Percentiles rank a stretch among this genome's conserved stretches.
Conservation (phyloP, 1,140 invertebrate species). For the Drosophila virilis region DNA sequence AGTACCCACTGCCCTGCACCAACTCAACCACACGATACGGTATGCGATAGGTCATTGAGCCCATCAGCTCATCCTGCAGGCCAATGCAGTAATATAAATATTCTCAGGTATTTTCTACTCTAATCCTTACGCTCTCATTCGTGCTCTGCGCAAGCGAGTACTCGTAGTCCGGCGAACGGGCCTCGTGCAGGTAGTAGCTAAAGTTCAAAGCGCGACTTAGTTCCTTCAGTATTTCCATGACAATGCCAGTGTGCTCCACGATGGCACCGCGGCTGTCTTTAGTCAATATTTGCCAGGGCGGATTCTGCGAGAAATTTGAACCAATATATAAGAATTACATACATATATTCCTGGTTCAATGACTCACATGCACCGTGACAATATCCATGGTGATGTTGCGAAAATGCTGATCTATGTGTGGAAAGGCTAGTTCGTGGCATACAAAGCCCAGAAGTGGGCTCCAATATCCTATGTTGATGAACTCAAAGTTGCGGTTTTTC, state of each 20-base stretch:
- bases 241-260: slow-evolving; percentile 87
- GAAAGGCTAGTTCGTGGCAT: slow-evolving; percentile 90
- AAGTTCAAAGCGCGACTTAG: slow-evolving; percentile 93
- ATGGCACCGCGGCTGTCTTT: slow-evolving; percentile 86
- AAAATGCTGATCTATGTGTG: slow-evolving; percentile 91
- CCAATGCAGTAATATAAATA: background rate
- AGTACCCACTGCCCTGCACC: slow-evolving; percentile 85
- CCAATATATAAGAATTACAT: slow-evolving; percentile 66
- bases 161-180: slow-evolving; percentile 29
- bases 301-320: slow-evolving; percentile 88
- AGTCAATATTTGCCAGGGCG: slow-evolving; percentile 92
- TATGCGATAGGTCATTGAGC: slow-evolving; percentile 71
- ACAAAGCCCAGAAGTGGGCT: slow-evolving; percentile 88
- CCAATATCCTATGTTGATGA: slow-evolving; percentile 90
- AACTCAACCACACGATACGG: slow-evolving; percentile 67
- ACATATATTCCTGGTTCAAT: slow-evolving; percentile 74
- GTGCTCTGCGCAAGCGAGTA: slow-evolving; percentile 6
- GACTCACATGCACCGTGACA: slow-evolving; percentile 84
- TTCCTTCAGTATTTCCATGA: slow-evolving; percentile 92
- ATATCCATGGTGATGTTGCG: slow-evolving; percentile 89
- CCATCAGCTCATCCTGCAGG: slow-evolving; percentile 54
- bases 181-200: slow-evolving; percentile 86
- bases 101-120: background rate
- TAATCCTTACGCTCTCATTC: slow-evolving; percentile 57
- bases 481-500: slow-evolving; percentile 78